These are phyloP conservation scores for Polypterus bichir DNA, from an alignment of 2,113 vertebrate species.

Conservation along the genomic window DNA sequence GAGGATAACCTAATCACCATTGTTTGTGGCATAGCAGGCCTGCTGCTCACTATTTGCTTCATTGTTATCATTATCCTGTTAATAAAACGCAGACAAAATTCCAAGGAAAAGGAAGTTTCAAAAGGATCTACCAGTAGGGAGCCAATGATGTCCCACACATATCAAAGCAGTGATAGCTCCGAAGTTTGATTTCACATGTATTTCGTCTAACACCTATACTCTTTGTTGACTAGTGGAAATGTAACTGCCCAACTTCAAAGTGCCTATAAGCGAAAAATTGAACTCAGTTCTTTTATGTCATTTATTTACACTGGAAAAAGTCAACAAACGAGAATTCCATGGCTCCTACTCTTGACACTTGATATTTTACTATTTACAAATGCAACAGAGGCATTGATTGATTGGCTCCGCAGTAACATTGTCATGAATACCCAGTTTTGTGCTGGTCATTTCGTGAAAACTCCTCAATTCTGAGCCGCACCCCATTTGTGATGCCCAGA, in stretches of 20 bases:
- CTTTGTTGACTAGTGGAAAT: no score
- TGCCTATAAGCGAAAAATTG: conserved; percentile 44
- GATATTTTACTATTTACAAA: no score
- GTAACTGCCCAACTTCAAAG: conserved; percentile 30
- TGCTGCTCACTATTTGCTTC: conserved; percentile 56
- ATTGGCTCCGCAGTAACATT: no score
- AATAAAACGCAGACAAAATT: conserved; percentile 39
- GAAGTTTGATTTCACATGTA: conserved; percentile 62
- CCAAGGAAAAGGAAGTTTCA: conserved; percentile 39
- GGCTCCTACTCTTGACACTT: no score
- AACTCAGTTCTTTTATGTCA: conserved; percentile 13
- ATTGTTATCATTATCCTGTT: conserved; percentile 35
- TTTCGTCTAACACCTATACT: no score
- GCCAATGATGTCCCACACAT: conserved; percentile 52
- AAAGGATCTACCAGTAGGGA: conserved; percentile 45
- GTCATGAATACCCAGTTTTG: no score
- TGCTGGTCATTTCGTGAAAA: no score
- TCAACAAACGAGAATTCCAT: no score
- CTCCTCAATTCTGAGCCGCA: no score
- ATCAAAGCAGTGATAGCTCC: conserved; percentile 58
- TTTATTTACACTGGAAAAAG: no score
- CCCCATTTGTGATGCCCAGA: no score
- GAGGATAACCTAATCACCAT: conserved; percentile 43
- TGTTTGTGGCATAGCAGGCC: conserved; percentile 42
- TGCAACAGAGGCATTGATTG: no score